Evolutionary conservation across 1,140 invertebrate genomes (phyloP).

Genomic region (Zaprionus ghesquierei): DNA sequence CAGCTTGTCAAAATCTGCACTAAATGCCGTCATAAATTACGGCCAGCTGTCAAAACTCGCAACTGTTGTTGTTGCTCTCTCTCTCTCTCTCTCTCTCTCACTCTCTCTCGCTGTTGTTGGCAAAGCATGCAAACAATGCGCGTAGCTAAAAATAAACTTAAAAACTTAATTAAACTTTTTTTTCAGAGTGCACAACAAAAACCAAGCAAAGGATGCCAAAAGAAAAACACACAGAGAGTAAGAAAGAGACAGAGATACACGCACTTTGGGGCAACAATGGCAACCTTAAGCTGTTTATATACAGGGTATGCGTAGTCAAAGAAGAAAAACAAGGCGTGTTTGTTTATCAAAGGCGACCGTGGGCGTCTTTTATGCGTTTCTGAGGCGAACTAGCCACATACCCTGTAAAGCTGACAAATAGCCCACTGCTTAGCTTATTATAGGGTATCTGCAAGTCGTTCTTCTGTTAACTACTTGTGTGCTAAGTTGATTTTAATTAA

Average conservation of each 20-base stretch:
- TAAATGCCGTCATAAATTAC: conserved; percentile 74
- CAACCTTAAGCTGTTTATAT: background rate
- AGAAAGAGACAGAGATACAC: background rate
- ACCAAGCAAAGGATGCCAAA: background rate
- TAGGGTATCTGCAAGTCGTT: background rate
- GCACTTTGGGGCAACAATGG: background rate
- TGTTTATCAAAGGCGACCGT: conserved; percentile 57
- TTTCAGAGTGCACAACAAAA: background rate
- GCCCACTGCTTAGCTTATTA: too few relatives aligned
- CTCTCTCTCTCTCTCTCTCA: background rate
- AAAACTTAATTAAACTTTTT: conserved; percentile 73
- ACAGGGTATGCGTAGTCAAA: background rate
- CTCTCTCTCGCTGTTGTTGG: conserved; percentile 17
- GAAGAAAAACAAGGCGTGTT: conserved; percentile 1
- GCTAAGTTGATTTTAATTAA: conserved; percentile 37
- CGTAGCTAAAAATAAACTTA: conserved; percentile 69
- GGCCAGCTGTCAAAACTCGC: conserved; percentile 61
- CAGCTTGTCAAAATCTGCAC: conserved; percentile 57
- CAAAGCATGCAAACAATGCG: conserved; percentile 60
- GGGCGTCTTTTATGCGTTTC: conserved; percentile 43
- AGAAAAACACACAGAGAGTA: background rate
- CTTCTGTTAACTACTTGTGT: background rate
- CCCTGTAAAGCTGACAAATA: conserved; percentile 3
- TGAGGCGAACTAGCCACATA: conserved; percentile 35
- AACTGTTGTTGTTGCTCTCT: conserved; percentile 32